Conservation (phyloP, 2,797 vertebrate genomes). For the Thamnophis elegans region DNA sequence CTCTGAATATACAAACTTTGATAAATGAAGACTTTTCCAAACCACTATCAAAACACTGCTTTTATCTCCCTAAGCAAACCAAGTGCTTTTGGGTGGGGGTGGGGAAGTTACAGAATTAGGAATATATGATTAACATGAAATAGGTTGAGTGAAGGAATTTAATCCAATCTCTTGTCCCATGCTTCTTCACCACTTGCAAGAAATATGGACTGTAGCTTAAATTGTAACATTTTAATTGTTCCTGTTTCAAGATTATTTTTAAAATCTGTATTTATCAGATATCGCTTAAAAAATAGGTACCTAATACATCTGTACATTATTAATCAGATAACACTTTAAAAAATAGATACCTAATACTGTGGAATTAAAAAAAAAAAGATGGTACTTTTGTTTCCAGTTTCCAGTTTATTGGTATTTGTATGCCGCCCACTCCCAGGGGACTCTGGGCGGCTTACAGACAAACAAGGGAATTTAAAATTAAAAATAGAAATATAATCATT, state of each 20-base stretch:
- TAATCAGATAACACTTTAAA: neutral
- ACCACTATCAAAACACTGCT: neutral
- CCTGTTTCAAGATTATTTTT: neutral
- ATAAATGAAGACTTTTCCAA: conserved; percentile 28
- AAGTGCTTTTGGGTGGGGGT: neutral
- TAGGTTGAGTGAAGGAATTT: too few species aligned
- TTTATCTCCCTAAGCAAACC: neutral
- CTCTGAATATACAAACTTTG: conserved; percentile 42
- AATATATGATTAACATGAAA: neutral
- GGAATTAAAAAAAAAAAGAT: too few species aligned
- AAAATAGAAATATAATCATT: too few species aligned
- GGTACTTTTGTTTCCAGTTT: neutral
- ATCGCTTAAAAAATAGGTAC: neutral
- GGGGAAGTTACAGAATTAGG: neutral
- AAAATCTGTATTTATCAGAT: neutral
- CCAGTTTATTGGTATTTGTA: too few species aligned
- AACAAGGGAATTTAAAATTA: too few species aligned
- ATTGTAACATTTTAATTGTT: neutral
- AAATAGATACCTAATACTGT: neutral
- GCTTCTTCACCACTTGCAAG: neutral
- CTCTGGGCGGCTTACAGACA: too few species aligned
- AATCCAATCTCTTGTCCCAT: neutral
- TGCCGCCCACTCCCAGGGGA: too few species aligned
- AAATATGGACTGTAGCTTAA: neutral
- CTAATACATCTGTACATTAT: too few species aligned